Evolutionary conservation across 2,797 vertebrate species (phyloP).

Genomic region (Catharus ustulatus): DNA sequence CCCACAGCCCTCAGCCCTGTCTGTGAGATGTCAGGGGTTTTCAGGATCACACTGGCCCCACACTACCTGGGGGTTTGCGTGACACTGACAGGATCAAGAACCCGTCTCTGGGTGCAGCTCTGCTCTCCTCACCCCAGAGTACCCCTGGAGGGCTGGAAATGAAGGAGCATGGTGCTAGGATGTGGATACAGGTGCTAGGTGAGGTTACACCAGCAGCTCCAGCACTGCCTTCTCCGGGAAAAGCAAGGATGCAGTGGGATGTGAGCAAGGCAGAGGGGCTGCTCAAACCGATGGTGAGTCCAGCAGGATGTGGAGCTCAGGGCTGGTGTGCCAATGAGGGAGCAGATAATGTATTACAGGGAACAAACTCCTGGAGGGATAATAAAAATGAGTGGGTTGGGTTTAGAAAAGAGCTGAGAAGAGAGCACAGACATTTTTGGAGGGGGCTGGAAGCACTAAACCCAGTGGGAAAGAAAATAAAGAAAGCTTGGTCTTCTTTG

Average conservation of each 20-base stretch:
- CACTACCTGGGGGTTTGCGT: accelerated
- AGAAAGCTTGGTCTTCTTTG: not conserved
- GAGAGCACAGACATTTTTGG: not conserved
- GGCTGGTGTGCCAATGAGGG: not conserved
- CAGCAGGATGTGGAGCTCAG: not conserved
- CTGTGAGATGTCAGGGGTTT: accelerated
- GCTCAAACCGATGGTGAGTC: accelerated
- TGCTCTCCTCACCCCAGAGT: not conserved
- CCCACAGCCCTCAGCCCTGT: not conserved
- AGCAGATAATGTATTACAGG: not conserved
- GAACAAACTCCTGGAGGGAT: not conserved
- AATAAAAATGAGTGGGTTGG: not conserved
- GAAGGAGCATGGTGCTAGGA: accelerated
- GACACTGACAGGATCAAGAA: not conserved
- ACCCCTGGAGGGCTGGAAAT: accelerated
- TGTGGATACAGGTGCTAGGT: not conserved
- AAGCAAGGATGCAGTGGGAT: not conserved
- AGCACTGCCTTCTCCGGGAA: not conserved
- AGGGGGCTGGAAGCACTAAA: not conserved
- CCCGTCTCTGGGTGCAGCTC: not conserved
- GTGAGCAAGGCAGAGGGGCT: too few relatives aligned
- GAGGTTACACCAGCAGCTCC: not conserved
- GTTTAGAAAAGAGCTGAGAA: not conserved
- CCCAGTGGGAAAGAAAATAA: not conserved
- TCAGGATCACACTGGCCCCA: not conserved